Percentiles rank a stretch among this genome's conserved stretches.
phyloP scores from a whole-genome alignment of 2,113 vertebrate species.

The Pseudorectes ferrugineus region DNA sequence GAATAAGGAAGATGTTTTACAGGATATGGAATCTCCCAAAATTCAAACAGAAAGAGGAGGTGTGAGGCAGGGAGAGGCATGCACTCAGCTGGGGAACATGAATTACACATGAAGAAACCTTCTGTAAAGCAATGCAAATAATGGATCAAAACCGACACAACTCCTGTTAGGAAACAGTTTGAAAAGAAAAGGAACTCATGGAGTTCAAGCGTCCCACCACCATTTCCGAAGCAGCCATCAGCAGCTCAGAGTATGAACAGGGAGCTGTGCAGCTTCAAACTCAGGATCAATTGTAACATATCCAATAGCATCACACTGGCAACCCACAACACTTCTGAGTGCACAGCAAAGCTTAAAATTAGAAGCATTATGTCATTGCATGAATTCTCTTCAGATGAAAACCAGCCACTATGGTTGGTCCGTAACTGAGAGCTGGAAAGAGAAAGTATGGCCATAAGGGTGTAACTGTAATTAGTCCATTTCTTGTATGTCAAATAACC shows the following conservation, averaged over 20 bases:
- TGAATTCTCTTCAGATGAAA: constrained; percentile 2
- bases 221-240: neutral
- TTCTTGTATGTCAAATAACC: neutral
- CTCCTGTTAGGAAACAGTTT: neutral
- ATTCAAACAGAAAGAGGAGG: neutral
- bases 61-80: neutral
- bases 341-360: neutral
- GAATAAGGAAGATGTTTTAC: constrained; percentile 25
- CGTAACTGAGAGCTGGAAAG: neutral
- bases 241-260: neutral
- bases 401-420: neutral
- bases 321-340: neutral
- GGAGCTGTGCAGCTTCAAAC: neutral
- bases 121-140: constrained; percentile 17
- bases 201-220: neutral
- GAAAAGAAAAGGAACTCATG: neutral
- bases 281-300: no score
- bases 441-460: neutral
- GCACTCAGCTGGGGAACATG: neutral
- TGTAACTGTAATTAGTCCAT: no score
- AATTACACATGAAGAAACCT: constrained; percentile 27
- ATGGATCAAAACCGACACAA: neutral
- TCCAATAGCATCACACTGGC: neutral
- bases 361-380: neutral
- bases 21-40: constrained; percentile 34